Percentiles rank a stretch among this genome's conserved stretches.
Evolutionary conservation across 1,140 invertebrate species (phyloP).

Genomic region (Listronotus bonariensis): DNA sequence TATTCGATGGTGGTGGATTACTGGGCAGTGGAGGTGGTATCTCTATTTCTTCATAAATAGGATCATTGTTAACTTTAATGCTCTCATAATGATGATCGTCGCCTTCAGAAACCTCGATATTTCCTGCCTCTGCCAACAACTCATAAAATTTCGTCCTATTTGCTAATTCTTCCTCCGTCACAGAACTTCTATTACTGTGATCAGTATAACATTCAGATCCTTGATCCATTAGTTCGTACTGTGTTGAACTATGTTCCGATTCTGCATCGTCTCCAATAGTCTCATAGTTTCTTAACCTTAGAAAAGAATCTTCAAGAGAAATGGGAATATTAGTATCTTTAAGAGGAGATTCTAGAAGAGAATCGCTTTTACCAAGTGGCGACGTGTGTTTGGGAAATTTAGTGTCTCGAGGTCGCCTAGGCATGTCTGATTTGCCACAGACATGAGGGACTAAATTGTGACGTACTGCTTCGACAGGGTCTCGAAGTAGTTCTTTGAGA

Average conservation of each 20-base stretch:
- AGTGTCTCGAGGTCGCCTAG: conserved; percentile 47
- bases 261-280: conserved; percentile 58
- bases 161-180: conserved; percentile 62
- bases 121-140: conserved; percentile 67
- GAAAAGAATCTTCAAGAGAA: conserved; percentile 66
- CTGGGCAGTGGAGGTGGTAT: conserved; percentile 76
- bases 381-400: conserved; percentile 40
- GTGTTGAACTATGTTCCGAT: conserved; percentile 60
- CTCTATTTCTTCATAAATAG: conserved; percentile 88
- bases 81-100: conserved; percentile 78
- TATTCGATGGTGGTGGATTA: conserved; percentile 68
- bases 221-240: conserved; percentile 60
- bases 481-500: conserved; percentile 62
- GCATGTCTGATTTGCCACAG: conserved; percentile 63
- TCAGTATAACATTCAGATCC: conserved; percentile 69
- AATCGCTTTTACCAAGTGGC: conserved; percentile 42
- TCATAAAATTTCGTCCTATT: conserved; percentile 71
- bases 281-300: conserved; percentile 58
- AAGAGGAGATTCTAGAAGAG: conserved; percentile 45
- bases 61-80: conserved; percentile 71
- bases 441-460: conserved; percentile 73
- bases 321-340: conserved; percentile 58
- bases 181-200: conserved; percentile 57
- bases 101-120: conserved; percentile 64
- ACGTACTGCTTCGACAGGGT: conserved; percentile 73